Conservation (phyloP, 2,113 vertebrate genomes). For the Progne subis region DNA sequence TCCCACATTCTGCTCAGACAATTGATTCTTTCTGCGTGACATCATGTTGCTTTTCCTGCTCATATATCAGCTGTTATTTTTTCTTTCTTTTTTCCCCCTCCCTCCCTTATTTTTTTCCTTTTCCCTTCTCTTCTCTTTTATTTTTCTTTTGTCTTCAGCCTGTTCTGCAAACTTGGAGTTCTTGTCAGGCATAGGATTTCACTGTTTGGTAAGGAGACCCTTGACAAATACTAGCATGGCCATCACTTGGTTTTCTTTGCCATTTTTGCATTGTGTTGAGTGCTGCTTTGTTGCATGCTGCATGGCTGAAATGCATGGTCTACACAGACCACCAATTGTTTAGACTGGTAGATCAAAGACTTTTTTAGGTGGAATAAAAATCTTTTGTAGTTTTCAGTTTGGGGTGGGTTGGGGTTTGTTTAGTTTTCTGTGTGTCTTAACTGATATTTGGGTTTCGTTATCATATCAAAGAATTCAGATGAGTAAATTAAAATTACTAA, state of each 20-base stretch:
- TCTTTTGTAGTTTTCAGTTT: not conserved
- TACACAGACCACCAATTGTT: conserved; percentile 41
- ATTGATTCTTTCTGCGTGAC: conserved; percentile 77
- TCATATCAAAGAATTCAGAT: not conserved
- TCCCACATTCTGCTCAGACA: conserved; percentile 74
- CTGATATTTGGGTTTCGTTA: not conserved
- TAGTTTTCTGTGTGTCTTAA: not conserved
- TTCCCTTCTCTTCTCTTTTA: conserved; percentile 66
- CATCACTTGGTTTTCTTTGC: conserved; percentile 74
- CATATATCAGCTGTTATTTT: conserved; percentile 80
- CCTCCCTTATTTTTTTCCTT: conserved; percentile 22
- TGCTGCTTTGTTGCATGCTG: conserved; percentile 73
- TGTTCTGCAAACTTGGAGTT: conserved; percentile 99
- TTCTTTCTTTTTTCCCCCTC: conserved; percentile 31
- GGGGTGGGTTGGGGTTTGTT: not conserved
- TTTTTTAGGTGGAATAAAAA: not conserved
- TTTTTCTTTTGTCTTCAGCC: conserved; percentile 86
- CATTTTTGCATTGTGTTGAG: conserved; percentile 64
- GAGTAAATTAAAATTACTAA: not conserved
- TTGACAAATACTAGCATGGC: conserved; percentile 76
- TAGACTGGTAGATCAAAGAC: not conserved
- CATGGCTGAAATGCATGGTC: conserved; percentile 73
- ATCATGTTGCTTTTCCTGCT: conserved; percentile 80
- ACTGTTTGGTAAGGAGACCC: conserved; percentile 95
- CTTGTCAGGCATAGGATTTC: conserved; percentile 99